phyloP scores from a whole-genome alignment of 2,797 vertebrate species.

The Neosalanx taihuensis region DNA sequence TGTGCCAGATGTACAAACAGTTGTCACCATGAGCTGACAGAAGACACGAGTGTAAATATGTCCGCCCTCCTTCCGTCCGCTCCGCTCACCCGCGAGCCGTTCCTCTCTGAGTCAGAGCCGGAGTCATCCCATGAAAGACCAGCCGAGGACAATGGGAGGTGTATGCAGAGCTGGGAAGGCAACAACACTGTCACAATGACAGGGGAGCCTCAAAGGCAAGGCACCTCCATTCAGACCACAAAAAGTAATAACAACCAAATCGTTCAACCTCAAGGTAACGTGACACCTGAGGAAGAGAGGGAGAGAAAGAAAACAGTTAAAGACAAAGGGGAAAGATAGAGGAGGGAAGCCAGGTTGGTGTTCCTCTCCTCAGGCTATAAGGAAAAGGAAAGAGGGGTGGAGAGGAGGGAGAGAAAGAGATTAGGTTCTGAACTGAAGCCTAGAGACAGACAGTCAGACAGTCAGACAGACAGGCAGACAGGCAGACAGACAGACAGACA shows the following conservation, averaged over 20 bases:
- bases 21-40: conserved; percentile 37
- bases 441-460: too few species aligned
- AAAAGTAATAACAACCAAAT: conserved; percentile 30
- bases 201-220: conserved; percentile 44
- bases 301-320: too few species aligned
- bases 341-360: too few species aligned
- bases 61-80: neutral
- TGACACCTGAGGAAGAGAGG: conserved; percentile 8
- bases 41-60: conserved; percentile 29
- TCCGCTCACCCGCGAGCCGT: conserved; percentile 38
- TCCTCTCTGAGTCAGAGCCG: conserved; percentile 36
- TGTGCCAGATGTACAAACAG: conserved; percentile 34
- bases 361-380: too few species aligned
- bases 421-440: too few species aligned
- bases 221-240: conserved; percentile 46
- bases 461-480: too few species aligned
- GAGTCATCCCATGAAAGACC: conserved; percentile 58
- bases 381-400: too few species aligned
- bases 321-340: too few species aligned
- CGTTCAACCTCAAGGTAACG: conserved; percentile 30
- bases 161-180: neutral
- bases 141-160: conserved; percentile 10
- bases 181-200: conserved; percentile 53
- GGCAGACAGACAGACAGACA: too few species aligned
- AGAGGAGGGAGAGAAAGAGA: too few species aligned